Evolutionary conservation across 2,888 invertebrate species (phyloP), one percentile per base, ranked within the genome.

Genomic region (Erebia ligea): DNA sequence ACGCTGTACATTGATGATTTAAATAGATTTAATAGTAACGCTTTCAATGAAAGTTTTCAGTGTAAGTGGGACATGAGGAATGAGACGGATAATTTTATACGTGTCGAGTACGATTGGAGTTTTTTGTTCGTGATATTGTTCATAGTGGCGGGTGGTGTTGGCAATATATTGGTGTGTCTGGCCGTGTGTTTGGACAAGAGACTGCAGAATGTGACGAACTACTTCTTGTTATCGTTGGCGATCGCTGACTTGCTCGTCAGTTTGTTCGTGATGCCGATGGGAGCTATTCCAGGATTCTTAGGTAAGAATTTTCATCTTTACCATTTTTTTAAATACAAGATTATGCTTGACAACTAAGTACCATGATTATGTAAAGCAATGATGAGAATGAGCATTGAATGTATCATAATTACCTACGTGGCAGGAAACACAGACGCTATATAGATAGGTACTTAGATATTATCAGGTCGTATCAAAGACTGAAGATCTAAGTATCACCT

Each of bases 201-300:
- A 80, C 92, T 99, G 74, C 98, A 99, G 90, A 99, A 98, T 89
- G 97, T 98, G 76, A 99, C 99, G 76, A 99, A 99, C 92, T 98
- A 98, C 91, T 99, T 99, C 88, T 94, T 99, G 75, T 94, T 98
- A 80, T 98, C 98, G 25, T 90, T 99, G 86, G 98, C 98, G 59
- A 96, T 98, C 68, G 98, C 99, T 67, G 99, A 99, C 92, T 94
- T 99, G 71, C 94, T 99, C 75, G 98, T 99, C 84, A 98, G 98
- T 82, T 91, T 98, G 75, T 97, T 98, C 83, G 99, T 99, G 70
- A 99, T 99, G 99, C 99, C 99, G 4, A 95, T 98, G 86, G 98
- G 98, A 73, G 98, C 99, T 52, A 96, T 98, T 80, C 98, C 97
- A 42, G 98, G 98, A 84, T 97, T 99, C 91, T 94, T 98, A 82